phyloP scores from a whole-genome alignment of 2,888 invertebrate species.

The Eustalomyia histrio region DNA sequence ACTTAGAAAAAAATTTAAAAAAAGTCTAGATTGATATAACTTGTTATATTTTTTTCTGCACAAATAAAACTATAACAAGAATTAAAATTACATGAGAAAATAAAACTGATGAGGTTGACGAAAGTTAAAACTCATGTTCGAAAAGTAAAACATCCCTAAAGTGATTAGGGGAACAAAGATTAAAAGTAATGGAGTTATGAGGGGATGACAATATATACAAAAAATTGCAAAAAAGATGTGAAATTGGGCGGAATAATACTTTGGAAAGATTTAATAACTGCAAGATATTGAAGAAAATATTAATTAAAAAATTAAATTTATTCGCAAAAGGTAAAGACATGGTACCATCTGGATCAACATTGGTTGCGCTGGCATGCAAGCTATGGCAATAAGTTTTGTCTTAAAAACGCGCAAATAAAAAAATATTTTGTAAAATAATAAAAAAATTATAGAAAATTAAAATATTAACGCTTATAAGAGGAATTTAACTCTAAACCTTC shows the following conservation, averaged over 20 bases:
- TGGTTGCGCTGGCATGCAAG: too few relatives aligned
- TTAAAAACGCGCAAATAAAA: too few relatives aligned
- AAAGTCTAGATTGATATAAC: constrained; percentile 43
- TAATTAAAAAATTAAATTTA: too few relatives aligned
- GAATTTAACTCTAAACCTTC: too few relatives aligned
- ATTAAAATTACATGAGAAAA: constrained; percentile 20
- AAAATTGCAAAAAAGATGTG: constrained; percentile 10
- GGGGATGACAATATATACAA: neutral
- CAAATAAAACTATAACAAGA: constrained; percentile 8
- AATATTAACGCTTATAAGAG: too few relatives aligned
- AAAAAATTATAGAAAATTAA: too few relatives aligned
- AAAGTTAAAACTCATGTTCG: constrained; percentile 50
- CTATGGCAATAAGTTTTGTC: too few relatives aligned
- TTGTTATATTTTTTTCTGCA: constrained; percentile 26
- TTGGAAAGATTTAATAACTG: constrained; percentile 42
- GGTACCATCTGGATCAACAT: too few relatives aligned
- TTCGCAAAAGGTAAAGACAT: too few relatives aligned
- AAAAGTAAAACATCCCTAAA: constrained; percentile 29
- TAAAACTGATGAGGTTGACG: constrained; percentile 59
- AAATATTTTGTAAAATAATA: too few relatives aligned
- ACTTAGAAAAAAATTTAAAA: constrained; percentile 24
- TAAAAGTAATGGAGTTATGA: neutral
- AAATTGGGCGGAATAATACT: neutral
- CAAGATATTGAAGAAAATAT: constrained; percentile 41
- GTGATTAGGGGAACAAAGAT: neutral